These are phyloP conservation scores for Agrochola lota DNA, from an alignment of 2,888 invertebrate species.

Conservation along the genomic window DNA sequence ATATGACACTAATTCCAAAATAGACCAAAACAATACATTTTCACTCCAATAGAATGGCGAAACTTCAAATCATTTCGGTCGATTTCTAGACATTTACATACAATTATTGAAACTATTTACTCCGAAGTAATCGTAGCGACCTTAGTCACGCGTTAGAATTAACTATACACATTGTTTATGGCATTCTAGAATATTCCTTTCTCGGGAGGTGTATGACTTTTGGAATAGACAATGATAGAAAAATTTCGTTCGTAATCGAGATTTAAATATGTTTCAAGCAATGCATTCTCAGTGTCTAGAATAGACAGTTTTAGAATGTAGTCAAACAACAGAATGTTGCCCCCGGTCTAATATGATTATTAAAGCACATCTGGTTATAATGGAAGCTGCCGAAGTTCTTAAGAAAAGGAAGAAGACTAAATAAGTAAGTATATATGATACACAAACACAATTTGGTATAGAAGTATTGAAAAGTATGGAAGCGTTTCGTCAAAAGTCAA, in stretches of 20 bases:
- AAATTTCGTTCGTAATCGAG: conserved; percentile 1
- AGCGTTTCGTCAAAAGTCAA: too few species aligned
- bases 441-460: too few species aligned
- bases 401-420: neutral
- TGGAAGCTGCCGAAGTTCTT: neutral
- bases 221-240: conserved; percentile 18
- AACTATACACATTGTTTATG: conserved; percentile 34
- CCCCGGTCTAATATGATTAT: neutral
- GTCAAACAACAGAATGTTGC: neutral
- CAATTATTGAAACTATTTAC: conserved; percentile 52
- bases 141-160: conserved; percentile 45
- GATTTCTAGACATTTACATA: conserved; percentile 42
- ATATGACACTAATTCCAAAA: conserved; percentile 5
- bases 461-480: too few species aligned
- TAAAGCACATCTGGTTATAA: neutral
- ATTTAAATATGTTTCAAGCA: neutral
- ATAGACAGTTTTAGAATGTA: neutral
- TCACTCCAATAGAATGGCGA: conserved; percentile 2
- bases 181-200: conserved; percentile 42
- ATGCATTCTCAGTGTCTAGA: neutral
- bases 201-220: conserved; percentile 25
- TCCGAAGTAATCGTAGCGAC: conserved; percentile 38
- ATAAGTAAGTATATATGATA: too few species aligned
- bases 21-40: conserved; percentile 6
- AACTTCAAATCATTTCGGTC: conserved; percentile 30